Conservation (phyloP, 2,113 vertebrate species). For the Prochilodus magdalenae region DNA sequence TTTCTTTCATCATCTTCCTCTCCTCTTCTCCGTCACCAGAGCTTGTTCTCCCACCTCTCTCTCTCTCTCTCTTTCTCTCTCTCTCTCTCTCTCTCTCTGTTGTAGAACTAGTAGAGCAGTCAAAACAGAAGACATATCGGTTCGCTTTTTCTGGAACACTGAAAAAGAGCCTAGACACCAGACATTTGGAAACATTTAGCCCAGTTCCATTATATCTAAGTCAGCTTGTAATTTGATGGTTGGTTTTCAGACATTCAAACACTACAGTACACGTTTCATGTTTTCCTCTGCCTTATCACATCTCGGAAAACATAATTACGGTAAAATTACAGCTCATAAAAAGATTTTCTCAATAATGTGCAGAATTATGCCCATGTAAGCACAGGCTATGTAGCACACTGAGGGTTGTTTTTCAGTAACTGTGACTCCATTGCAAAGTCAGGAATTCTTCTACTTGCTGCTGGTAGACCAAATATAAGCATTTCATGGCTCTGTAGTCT, state of each 20-base stretch:
- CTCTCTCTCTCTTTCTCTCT: neutral
- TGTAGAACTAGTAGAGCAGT: neutral
- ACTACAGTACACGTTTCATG: neutral
- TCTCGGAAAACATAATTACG: constrained; percentile 24
- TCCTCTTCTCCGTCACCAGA: too few relatives aligned
- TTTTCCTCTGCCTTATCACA: neutral
- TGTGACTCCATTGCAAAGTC: neutral
- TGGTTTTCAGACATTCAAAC: constrained; percentile 1
- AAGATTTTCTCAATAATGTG: neutral
- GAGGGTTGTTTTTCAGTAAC: neutral
- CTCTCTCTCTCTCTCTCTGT: neutral
- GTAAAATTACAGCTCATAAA: constrained; percentile 15
- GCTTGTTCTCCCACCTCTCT: neutral
- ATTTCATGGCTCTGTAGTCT: neutral
- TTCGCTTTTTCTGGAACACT: neutral
- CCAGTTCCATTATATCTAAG: neutral
- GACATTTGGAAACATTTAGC: neutral
- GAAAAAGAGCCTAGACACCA: neutral
- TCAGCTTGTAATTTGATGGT: constrained; percentile 3
- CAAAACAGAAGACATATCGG: neutral
- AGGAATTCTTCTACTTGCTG: neutral
- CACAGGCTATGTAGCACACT: neutral
- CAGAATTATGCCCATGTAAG: neutral
- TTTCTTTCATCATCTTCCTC: neutral
- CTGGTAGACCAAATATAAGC: neutral